Base-by-base conservation (phyloP, 2,888 invertebrate species). In the Drosophila hamatofila region DNA sequence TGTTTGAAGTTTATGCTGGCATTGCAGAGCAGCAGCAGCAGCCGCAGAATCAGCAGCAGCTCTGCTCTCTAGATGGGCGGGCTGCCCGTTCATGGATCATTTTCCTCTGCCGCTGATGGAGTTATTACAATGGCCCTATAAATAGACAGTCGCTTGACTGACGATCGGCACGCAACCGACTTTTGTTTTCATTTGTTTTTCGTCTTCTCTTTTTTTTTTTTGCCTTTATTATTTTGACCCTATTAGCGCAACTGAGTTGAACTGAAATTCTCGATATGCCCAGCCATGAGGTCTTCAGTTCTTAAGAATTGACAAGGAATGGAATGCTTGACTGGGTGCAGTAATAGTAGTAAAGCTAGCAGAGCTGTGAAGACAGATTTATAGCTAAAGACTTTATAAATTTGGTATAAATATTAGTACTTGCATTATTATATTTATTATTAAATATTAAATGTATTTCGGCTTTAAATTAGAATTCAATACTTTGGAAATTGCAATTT, bases 1-100 rank as follows among this genome's bases (percentile, higher is more conserved):
- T 81, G 81, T 81, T 81, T 81, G 81, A 81, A 81, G 72, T 74
- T 75, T 74, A 81, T 77, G 81, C 81, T 74, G 81, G 81, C 78
- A 33, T 16, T 37, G 58, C 56, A 39, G 6, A 42, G 14, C 23
- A 23, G 44, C 14, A 44, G 23, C 42, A 42, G 42, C n/a, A 21
- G 41, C 33, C 42, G 30, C 41, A 12, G 35, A 30, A 9, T 27
- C 5, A 35, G 35, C 37, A 37, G 37, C 37, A n/a, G 37, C n/a
- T 18, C 54, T n/a, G 37, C 25, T 56, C 42, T 42, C 42, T 35
- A 16, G 6, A 35, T 35, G 35, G 35, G 35, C 7, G 35, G 35
- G 35, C 35, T 16, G 18, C 41, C 64, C 56, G 64, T 62, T 61
- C 46, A 72, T 52, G 60, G 61, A 67, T 66, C 71, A 56, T 44